A percentile compares a stretch with the other conserved stretches of the same genome.
phyloP scores from a whole-genome alignment of 2,888 invertebrate species.

The Notodonta ziczac region DNA sequence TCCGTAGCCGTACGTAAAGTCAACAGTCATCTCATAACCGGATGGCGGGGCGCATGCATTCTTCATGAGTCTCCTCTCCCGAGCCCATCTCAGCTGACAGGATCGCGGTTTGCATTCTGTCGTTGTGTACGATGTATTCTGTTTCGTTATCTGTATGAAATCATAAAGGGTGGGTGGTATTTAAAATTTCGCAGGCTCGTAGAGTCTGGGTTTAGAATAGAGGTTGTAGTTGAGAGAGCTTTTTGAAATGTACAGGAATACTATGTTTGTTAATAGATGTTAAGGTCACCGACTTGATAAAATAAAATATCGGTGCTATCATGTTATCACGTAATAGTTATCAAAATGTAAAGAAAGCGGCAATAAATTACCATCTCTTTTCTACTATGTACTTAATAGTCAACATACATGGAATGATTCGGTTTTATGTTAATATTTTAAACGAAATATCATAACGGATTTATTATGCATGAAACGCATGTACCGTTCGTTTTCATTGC shows the following conservation, averaged over 20 bases:
- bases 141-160: constrained; percentile 6
- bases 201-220: no score
- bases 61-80: constrained; percentile 64
- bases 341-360: no score
- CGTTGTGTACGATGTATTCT: not conserved
- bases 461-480: constrained; percentile 27
- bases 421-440: not conserved
- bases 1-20: constrained; percentile 52
- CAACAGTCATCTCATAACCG: constrained; percentile 75
- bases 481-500: constrained; percentile 38
- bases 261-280: no score
- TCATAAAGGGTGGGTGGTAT: constrained; percentile 5
- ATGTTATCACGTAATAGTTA: no score
- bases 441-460: not conserved
- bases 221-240: no score
- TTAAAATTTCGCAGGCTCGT: not conserved
- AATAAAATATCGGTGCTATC: no score
- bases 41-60: constrained; percentile 69
- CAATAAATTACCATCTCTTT: no score
- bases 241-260: no score
- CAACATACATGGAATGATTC: no score
- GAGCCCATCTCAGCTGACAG: constrained; percentile 33
- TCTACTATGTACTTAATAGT: no score
- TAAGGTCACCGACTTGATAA: no score
- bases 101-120: constrained; percentile 37